phyloP scores from a whole-genome alignment of 2,888 invertebrate genomes.

The Melangyna quadrimaculata region DNA sequence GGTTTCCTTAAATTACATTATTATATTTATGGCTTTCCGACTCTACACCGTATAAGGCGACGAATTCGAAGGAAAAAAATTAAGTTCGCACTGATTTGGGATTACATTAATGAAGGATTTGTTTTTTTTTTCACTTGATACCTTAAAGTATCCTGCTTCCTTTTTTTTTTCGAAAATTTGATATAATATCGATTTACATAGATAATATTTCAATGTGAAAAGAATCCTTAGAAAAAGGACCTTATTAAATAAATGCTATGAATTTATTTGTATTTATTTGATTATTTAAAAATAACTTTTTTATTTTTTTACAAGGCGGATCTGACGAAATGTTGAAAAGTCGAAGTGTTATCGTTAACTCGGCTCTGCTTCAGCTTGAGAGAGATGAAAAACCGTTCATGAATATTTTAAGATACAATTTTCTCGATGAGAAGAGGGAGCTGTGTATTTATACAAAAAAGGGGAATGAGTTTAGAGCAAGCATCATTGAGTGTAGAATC shows the following conservation, averaged over 20 bases:
- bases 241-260: slow-evolving; percentile 4
- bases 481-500: slow-evolving; percentile 59
- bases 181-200: slow-evolving; percentile 36
- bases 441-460: slow-evolving; percentile 5
- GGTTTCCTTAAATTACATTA: slow-evolving; percentile 59
- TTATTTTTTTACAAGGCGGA: slow-evolving; percentile 64
- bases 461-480: slow-evolving; percentile 31
- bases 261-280: slow-evolving; percentile 35
- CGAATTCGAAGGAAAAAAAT: slow-evolving; percentile 14
- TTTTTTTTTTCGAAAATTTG: neutral
- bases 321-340: slow-evolving; percentile 76
- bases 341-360: slow-evolving; percentile 79
- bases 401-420: slow-evolving; percentile 77
- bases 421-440: slow-evolving; percentile 1
- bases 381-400: slow-evolving; percentile 75
- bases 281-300: slow-evolving; percentile 18
- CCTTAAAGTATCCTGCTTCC: slow-evolving; percentile 18
- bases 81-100: slow-evolving; percentile 34
- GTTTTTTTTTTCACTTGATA: slow-evolving; percentile 5
- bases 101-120: slow-evolving; percentile 29
- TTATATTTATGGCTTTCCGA: neutral
- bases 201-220: neutral
- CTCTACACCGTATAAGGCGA: slow-evolving; percentile 27
- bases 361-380: slow-evolving; percentile 76
- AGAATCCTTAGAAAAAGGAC: slow-evolving; percentile 11